A percentile compares a stretch with the other conserved stretches of the same genome.
Conservation (phyloP, 1,140 invertebrate genomes). For the Eulimnadia texana region DNA sequence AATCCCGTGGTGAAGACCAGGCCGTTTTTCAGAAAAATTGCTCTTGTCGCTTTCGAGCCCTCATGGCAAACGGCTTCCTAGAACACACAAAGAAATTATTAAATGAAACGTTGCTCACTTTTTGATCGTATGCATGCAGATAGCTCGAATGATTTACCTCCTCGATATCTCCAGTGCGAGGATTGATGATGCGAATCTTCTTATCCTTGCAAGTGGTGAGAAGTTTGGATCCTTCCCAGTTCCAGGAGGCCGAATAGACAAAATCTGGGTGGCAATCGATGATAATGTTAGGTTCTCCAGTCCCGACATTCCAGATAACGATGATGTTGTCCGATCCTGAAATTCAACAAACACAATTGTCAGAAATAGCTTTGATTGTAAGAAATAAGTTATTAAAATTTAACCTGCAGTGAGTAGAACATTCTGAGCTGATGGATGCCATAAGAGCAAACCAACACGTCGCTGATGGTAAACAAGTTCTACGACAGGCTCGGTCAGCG, state of each 20-base stretch:
- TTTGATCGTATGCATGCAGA: too few relatives aligned
- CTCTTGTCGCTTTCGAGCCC: conserved; percentile 86
- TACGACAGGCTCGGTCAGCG: conserved; percentile 84
- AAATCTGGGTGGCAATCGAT: conserved; percentile 90
- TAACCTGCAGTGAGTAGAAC: conserved; percentile 79
- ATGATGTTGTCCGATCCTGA: conserved; percentile 51
- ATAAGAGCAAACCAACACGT: conserved; percentile 86
- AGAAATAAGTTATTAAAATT: too few relatives aligned
- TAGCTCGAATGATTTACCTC: too few relatives aligned
- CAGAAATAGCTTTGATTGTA: too few relatives aligned
- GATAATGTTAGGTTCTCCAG: conserved; percentile 78
- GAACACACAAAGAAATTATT: conserved; percentile 16
- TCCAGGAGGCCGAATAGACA: conserved; percentile 92
- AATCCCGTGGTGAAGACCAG: conserved; percentile 94
- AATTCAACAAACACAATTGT: background rate
- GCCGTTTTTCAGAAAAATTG: conserved; percentile 71
- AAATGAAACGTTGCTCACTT: too few relatives aligned
- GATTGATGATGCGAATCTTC: conserved; percentile 90
- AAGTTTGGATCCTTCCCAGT: conserved; percentile 88
- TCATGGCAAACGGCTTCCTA: conserved; percentile 82
- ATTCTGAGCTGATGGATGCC: conserved; percentile 95
- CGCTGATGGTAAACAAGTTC: conserved; percentile 88
- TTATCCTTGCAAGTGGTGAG: conserved; percentile 97
- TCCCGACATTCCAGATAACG: conserved; percentile 90
- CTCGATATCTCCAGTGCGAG: conserved; percentile 67